Conservation (phyloP, 2,888 invertebrate genomes). For the Caenorhabditis panamensis region DNA sequence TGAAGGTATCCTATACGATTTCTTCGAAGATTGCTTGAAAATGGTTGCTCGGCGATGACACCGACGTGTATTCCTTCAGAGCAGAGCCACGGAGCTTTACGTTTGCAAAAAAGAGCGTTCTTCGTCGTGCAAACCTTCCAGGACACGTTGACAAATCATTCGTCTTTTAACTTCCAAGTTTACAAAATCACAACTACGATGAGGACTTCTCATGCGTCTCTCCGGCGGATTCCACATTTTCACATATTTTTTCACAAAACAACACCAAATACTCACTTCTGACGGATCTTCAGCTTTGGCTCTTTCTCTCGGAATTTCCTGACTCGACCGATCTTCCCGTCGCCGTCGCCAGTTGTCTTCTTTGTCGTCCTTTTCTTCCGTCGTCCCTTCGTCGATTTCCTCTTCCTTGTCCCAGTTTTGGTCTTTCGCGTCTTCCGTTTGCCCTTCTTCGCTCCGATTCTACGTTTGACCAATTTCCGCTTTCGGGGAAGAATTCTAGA, state of each 20-base stretch:
- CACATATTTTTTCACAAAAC: not conserved
- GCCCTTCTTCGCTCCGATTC: not conserved
- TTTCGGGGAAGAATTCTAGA: slow-evolving; percentile 34
- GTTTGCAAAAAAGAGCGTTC: no score
- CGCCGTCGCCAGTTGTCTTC: not conserved
- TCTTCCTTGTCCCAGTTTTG: slow-evolving; percentile 3
- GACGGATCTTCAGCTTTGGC: slow-evolving; percentile 33
- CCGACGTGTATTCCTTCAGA: no score
- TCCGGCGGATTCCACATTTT: not conserved
- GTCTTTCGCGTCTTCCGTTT: slow-evolving; percentile 16
- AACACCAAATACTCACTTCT: slow-evolving; percentile 35
- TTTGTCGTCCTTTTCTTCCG: slow-evolving; percentile 2
- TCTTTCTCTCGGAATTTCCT: not conserved
- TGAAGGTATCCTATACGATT: no score
- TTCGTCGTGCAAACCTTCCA: no score
- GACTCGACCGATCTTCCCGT: slow-evolving; percentile 2
- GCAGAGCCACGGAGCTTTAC: no score
- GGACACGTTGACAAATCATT: no score
- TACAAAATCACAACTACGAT: no score
- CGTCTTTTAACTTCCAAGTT: no score
- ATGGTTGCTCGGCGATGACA: no score
- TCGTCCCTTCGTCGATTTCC: not conserved
- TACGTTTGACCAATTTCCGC: not conserved
- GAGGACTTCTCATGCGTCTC: no score
- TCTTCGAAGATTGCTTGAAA: no score